Percentiles rank a stretch among this genome's conserved stretches.
phyloP scores from a whole-genome alignment of 2,888 invertebrate species.

The Gonocerus acuteangulatus region DNA sequence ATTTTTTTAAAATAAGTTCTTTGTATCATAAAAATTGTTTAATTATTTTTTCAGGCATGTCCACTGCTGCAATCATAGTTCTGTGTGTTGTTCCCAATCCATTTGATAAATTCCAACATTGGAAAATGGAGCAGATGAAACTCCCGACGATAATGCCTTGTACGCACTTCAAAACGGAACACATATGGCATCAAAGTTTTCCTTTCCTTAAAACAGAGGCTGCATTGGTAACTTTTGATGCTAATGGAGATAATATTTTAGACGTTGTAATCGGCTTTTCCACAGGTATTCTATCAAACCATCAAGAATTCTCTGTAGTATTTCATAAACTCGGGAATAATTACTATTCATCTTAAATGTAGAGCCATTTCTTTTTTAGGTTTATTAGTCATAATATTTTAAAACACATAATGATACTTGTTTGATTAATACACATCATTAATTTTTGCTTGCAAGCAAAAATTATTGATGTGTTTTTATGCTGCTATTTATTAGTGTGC shows the following conservation, averaged over 20 bases:
- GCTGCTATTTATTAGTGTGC: no score
- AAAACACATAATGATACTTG: no score
- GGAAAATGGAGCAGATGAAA: slow-evolving; percentile 46
- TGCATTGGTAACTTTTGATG: slow-evolving; percentile 60
- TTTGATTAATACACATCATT: no score
- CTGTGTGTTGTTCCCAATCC: slow-evolving; percentile 59
- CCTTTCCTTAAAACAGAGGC: slow-evolving; percentile 67
- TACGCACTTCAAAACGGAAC: slow-evolving; percentile 51
- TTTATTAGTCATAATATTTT: no score
- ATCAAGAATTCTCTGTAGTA: no score
- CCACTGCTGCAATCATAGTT: slow-evolving; percentile 55
- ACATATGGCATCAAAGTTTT: slow-evolving; percentile 61
- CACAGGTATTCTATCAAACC: slow-evolving; percentile 55
- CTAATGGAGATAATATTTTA: slow-evolving; percentile 60
- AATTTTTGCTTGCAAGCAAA: no score
- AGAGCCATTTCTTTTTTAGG: no score
- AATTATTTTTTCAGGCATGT: slow-evolving; percentile 48
- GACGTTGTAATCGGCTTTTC: slow-evolving; percentile 72
- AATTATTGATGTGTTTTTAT: no score
- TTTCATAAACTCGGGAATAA: no score
- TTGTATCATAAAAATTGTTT: neutral
- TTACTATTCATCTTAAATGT: no score
- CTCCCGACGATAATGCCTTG: slow-evolving; percentile 50
- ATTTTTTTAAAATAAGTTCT: no score
- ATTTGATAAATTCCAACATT: slow-evolving; percentile 52